Percentiles rank a stretch among this genome's conserved stretches.
Evolutionary conservation across 2,797 vertebrate genomes (phyloP).

Genomic region (Aphelocoma californica): DNA sequence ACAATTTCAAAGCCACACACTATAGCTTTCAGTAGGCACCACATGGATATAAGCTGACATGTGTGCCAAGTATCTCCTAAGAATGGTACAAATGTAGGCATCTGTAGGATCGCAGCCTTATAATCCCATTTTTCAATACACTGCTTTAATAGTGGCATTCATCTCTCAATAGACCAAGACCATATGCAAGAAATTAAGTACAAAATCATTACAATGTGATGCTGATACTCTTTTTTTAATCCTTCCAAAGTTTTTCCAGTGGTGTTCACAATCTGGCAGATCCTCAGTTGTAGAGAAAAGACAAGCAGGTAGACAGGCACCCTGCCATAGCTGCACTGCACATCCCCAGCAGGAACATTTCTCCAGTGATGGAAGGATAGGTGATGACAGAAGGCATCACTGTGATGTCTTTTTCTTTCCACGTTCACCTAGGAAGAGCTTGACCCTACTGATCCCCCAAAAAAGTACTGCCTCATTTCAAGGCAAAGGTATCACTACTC

Average conservation of each 20-base stretch:
- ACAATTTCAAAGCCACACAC: not conserved
- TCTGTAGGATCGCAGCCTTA: not conserved
- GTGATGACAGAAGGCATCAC: not conserved
- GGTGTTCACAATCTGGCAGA: not conserved
- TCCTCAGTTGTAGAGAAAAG: not conserved
- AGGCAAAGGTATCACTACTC: not conserved
- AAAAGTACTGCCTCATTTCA: not conserved
- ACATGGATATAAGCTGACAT: not conserved
- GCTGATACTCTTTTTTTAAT: not conserved
- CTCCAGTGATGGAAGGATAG: not conserved
- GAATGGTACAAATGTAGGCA: not conserved
- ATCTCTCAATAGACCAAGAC: not conserved
- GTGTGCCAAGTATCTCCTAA: not conserved
- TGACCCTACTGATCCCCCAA: rapidly evolving
- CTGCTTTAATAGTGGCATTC: not conserved
- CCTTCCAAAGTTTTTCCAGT: rapidly evolving
- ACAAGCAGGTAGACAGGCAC: not conserved
- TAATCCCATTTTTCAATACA: not conserved
- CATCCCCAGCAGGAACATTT: not conserved
- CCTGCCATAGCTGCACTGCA: not conserved
- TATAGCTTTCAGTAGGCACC: not conserved
- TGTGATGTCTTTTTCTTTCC: not conserved
- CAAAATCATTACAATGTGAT: not conserved
- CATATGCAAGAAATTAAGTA: not conserved
- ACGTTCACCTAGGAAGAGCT: rapidly evolving